A percentile compares a stretch with the other conserved stretches of the same genome.
Evolutionary conservation across 1,140 invertebrate species (phyloP).

Genomic region (Drosophila ercepeae): DNA sequence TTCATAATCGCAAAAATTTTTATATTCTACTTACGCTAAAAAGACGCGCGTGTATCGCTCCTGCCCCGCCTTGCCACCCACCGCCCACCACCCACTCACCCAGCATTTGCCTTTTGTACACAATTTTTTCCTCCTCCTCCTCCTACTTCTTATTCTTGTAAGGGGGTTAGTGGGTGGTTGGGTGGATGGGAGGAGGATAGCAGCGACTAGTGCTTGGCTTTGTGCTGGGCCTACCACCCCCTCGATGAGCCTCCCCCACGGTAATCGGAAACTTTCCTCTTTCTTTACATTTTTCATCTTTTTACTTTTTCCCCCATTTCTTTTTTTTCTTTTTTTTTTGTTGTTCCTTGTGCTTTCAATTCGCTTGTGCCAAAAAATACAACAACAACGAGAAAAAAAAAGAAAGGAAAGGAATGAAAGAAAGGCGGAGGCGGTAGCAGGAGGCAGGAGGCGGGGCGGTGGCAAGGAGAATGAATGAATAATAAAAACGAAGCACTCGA

Average conservation of each 20-base stretch:
- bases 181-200: slow-evolving; percentile 2
- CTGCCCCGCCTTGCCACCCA: not conserved
- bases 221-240: slow-evolving; percentile 62
- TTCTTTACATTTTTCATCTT: slow-evolving; percentile 80
- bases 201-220: slow-evolving; percentile 67
- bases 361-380: slow-evolving; percentile 77
- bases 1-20: slow-evolving; percentile 83
- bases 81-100: not conserved
- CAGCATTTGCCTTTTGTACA: slow-evolving; percentile 1
- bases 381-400: slow-evolving; percentile 30
- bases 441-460: too few species aligned
- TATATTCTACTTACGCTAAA: slow-evolving; percentile 81
- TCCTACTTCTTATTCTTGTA: not conserved
- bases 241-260: slow-evolving; percentile 32
- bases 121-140: too few species aligned
- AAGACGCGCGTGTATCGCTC: slow-evolving; percentile 54
- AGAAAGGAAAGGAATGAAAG: not conserved
- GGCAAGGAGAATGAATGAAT: slow-evolving; percentile 67
- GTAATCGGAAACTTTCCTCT: slow-evolving; percentile 83
- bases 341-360: slow-evolving; percentile 70
- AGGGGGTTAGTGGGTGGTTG: slow-evolving; percentile 7
- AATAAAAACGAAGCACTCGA: slow-evolving; percentile 82
- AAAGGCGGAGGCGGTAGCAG: not conserved
- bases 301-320: slow-evolving; percentile 62
- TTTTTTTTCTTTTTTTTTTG: too few species aligned